Evolutionary conservation across 1,140 invertebrate species (phyloP), one percentile per base, ranked within the genome.

Genomic region (Diachasma alloeum): DNA sequence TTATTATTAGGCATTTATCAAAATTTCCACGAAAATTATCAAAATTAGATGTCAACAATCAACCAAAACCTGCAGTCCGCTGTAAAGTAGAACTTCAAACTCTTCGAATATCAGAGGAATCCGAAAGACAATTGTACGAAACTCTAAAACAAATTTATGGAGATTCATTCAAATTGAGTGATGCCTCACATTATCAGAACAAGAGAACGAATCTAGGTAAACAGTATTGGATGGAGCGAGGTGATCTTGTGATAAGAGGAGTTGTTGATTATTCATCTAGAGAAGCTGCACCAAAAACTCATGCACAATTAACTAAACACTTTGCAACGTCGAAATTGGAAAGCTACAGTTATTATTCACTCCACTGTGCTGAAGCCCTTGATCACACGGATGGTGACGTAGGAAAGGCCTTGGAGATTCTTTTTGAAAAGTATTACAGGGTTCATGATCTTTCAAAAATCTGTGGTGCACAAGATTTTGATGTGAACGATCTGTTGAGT

Each of bases 21-120:
- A 8, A 76, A 74, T 42, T 72, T 4, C 48, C 71, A 15, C 9
- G 69, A 67, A 75, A 44, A 39, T 37, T 37, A 46, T 42, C 77
- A 9, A n/a, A 75, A 79, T 10, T 53, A 53, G 11, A n/a, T n/a
- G 15, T 22, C 15, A 69, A 37, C 31, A 22, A 69, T 26, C n/a
- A 42, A 4, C 17, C 74, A 39, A 75, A 63, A 53, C 22, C 22
- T 42, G 77, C 75, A 69, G 10, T 19, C 13, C 39, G 73, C 56
- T 88, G 93, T 0, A 94, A 94, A 84, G 93, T 94, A 74, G 93
- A 95, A 86, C 88, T 95, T 84, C 93, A 94, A 82, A 93, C 92
- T 6, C 85, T 95, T 53, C 88, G 91, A 22, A 85, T 95, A 3
- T 91, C 88, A 42, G 89, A 93, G 48, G 91, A 93, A 79, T 92